These are phyloP conservation scores for Tenualosa ilisha DNA, from an alignment of 2,797 vertebrate genomes.

Conservation along the genomic window DNA sequence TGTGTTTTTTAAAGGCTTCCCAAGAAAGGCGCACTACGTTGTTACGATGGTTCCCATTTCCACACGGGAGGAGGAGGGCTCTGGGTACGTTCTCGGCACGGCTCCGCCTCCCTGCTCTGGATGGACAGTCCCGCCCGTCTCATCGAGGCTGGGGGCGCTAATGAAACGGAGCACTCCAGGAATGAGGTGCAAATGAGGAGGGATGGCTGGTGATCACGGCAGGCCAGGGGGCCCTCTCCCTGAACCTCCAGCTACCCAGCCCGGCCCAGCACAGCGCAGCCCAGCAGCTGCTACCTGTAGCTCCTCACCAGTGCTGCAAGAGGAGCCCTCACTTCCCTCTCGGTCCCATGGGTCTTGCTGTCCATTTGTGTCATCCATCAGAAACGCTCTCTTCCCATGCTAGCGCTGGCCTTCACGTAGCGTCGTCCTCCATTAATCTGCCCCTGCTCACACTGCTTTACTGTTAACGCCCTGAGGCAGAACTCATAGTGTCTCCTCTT, in stretches of 20 bases:
- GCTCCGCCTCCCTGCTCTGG: not conserved
- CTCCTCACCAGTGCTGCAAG: conserved; percentile 64
- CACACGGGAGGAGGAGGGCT: not conserved
- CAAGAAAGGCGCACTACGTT: conserved; percentile 36
- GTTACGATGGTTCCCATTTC: conserved; percentile 25
- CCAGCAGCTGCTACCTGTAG: conserved; percentile 64
- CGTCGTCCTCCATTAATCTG: conserved; percentile 3
- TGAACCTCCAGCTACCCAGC: conserved; percentile 39
- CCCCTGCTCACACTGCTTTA: not conserved
- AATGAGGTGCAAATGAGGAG: conserved; percentile 58
- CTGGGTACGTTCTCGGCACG: not conserved
- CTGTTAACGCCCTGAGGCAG: not conserved
- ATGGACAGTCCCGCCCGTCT: not conserved
- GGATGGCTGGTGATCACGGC: conserved; percentile 66
- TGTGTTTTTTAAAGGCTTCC: conserved; percentile 56
- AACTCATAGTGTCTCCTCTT: not conserved
- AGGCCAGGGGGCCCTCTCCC: conserved; percentile 49
- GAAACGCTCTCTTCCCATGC: conserved; percentile 53
- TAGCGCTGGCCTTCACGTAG: conserved; percentile 59
- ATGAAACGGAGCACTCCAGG: conserved; percentile 12
- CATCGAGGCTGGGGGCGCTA: not conserved
- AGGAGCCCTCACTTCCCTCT: conserved; percentile 51
- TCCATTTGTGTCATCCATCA: conserved; percentile 64
- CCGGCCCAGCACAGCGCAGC: conserved; percentile 13
- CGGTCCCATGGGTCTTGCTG: conserved; percentile 59